These are phyloP conservation scores for Caenorhabditis elegans DNA, from an alignment of 1,140 invertebrate genomes.

Conservation along the genomic window WBcel235 BX284604.4:830501-831000, in stretches of 20 bases:
- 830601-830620: not conserved
- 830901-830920: not conserved
- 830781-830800: slow-evolving; percentile 10
- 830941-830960: too few species aligned
- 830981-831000: too few species aligned
- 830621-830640: not conserved
- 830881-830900: not conserved
- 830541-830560: not conserved
- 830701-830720: not conserved
- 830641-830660: too few species aligned
- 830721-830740: slow-evolving; percentile 11
- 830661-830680: not conserved
- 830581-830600: not conserved
- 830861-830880: not conserved
- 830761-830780: slow-evolving; percentile 16
- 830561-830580: not conserved
- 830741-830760: not conserved
- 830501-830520: not conserved
- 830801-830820: not conserved
- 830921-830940: not conserved
- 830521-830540: not conserved
- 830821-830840: not conserved
- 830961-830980: too few species aligned
- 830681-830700: not conserved
- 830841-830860: not conserved